phyloP scores from a whole-genome alignment of 2,113 vertebrate species.

The Thinocorus orbignyianus region DNA sequence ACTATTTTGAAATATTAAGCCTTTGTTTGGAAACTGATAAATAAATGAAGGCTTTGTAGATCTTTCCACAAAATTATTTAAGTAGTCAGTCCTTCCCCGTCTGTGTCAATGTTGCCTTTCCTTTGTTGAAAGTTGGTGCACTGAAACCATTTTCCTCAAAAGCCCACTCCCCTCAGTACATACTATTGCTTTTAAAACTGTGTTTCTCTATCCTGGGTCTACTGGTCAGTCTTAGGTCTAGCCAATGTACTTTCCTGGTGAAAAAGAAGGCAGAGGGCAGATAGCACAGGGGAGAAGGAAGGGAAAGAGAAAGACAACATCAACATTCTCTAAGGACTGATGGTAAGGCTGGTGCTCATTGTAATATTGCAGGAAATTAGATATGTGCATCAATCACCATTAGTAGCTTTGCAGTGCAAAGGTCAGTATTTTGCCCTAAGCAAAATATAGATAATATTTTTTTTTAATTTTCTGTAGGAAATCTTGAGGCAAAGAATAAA shows the following conservation, averaged over 20 bases:
- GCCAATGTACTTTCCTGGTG: not conserved
- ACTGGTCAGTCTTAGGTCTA: not conserved
- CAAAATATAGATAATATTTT: not conserved
- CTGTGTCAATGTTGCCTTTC: not conserved
- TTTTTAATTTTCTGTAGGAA: not conserved
- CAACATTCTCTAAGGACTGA: not conserved
- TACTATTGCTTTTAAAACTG: not conserved
- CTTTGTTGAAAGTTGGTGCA: not conserved
- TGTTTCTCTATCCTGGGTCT: not conserved
- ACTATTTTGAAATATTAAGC: not conserved
- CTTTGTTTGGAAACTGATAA: not conserved
- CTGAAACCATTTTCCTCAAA: not conserved
- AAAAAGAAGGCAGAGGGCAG: not conserved
- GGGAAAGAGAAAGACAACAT: not conserved
- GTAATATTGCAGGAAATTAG: slow-evolving; percentile 12
- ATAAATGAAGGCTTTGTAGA: not conserved
- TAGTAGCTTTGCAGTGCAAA: not conserved
- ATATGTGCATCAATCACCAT: not conserved
- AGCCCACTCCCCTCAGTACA: not conserved
- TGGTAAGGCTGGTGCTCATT: not conserved
- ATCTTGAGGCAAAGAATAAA: not conserved
- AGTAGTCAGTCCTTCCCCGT: not conserved
- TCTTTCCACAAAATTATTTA: not conserved
- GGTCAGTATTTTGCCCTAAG: not conserved
- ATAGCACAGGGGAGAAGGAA: not conserved